These are phyloP conservation scores for Meloidogyne floridensis DNA, from an alignment of 1,140 invertebrate genomes.

Conservation along the genomic window DNA sequence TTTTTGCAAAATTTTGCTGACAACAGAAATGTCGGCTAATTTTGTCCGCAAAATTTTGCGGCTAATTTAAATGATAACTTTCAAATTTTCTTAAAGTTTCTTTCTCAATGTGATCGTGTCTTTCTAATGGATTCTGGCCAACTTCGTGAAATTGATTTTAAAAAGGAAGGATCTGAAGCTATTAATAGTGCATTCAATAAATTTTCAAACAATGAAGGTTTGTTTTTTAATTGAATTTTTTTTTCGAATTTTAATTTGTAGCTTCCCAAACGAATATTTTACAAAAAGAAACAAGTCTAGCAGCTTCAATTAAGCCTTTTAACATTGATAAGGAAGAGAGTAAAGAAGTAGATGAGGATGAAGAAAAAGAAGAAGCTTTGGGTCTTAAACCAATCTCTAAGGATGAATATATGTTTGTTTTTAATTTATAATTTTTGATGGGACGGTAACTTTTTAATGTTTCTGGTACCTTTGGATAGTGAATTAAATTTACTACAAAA, in stretches of 20 bases:
- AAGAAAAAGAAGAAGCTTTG: slow-evolving; percentile 25
- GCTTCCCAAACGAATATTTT: not conserved
- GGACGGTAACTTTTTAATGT: no score
- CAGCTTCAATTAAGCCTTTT: not conserved
- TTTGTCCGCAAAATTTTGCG: no score
- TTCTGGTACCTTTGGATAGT: no score
- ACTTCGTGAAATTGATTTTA: slow-evolving; percentile 52
- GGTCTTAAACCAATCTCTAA: slow-evolving; percentile 5
- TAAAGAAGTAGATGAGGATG: not conserved
- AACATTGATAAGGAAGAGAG: not conserved
- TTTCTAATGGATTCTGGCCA: slow-evolving; percentile 69
- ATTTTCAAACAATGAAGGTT: not conserved
- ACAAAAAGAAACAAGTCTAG: not conserved
- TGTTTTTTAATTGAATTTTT: no score
- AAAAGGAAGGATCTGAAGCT: slow-evolving; percentile 19
- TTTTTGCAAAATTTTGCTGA: no score
- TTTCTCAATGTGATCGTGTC: slow-evolving; percentile 69
- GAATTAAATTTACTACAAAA: no score
- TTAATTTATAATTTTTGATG: not conserved
- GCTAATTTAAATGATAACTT: not conserved
- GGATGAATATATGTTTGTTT: slow-evolving; percentile 21
- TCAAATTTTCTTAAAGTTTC: slow-evolving; percentile 63
- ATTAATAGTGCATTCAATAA: not conserved
- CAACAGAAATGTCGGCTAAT: no score
- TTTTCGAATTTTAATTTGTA: not conserved